Base-by-base conservation (phyloP, 2,113 vertebrate genomes). In the Promerops cafer region DNA sequence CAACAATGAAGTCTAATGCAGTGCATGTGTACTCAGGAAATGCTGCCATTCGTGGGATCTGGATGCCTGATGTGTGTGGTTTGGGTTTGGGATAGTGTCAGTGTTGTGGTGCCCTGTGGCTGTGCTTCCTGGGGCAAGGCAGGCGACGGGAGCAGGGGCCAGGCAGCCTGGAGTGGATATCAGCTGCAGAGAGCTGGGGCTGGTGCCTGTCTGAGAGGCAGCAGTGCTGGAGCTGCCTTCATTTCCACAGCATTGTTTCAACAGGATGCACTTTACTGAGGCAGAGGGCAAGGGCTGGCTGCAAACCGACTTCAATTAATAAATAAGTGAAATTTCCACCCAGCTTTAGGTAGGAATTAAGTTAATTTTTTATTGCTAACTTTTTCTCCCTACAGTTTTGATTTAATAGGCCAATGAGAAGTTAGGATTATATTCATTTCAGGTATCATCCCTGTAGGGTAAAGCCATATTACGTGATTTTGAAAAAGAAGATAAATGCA, bases 11-110 rank as follows among this genome's bases (percentile, higher is more conserved):
- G 17, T 10, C 10, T 24, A 5, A 16, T 49, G 9, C 21, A 2
- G 21, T 30, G 21, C 4, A 1, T 10, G 6, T 52, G 71, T 28
- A 5, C 49, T 83, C 21, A 22, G 68, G 47, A 52, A n/a, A 40
- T n/a, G 54, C 79, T 66, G 53, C 30, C 0, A 0, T 37, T 18
- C 4, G 0, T 31, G 22, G 28, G 12, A 2, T 37, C 22, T 27
- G 50, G 30, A 8, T 13, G 18, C n/a, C 37, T 12, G 5, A 6
- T 21, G 11, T 8, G 1, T 4, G 35, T 11, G 8, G 12, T 21
- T 27, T 13, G 40, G 35, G 22, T 54, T 13, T 86, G 64, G 44
- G 33, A 4, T 16, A 5, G 24, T 57, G 19, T 24, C 24, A 40
- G 31, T 28, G 3, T 1, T 27, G 19, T 3, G 10, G 56, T n/a